Percentiles rank a stretch among this genome's conserved stretches.
These are phyloP conservation scores for Himalopsyche anomala DNA, from an alignment of 2,888 invertebrate species.

Conservation along the genomic window DNA sequence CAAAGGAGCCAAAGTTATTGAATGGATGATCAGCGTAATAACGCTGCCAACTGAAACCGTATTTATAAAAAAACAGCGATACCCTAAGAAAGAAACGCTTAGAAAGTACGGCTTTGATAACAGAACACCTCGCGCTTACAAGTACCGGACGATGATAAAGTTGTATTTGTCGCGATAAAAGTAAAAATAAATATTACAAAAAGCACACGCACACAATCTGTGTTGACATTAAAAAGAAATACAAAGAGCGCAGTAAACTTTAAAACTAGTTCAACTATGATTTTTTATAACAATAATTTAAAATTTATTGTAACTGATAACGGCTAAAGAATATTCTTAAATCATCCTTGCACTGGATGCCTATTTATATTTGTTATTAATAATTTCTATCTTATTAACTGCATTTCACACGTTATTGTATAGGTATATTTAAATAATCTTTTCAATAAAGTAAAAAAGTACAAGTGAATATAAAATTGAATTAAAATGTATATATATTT, in stretches of 20 bases:
- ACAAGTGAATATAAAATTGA: no score
- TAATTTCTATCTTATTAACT: no score
- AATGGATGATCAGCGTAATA: conserved; percentile 5
- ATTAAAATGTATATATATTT: background rate
- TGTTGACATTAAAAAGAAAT: background rate
- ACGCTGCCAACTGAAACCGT: background rate
- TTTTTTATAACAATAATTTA: no score
- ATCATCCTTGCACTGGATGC: no score
- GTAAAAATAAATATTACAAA: conserved; percentile 28
- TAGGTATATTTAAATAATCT: no score
- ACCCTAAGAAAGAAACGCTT: background rate
- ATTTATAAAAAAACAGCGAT: conserved; percentile 3
- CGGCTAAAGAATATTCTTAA: no score
- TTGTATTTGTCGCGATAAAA: conserved; percentile 11
- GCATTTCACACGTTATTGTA: no score
- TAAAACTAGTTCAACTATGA: no score
- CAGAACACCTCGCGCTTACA: background rate
- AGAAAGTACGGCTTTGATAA: background rate
- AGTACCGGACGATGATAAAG: conserved; percentile 1
- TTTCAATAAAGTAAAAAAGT: no score
- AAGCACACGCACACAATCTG: conserved; percentile 17
- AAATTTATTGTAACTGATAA: no score
- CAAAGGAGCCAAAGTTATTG: background rate
- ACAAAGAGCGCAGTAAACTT: background rate
- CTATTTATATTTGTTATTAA: no score